Evolutionary conservation across 2,797 vertebrate species (phyloP), one percentile per base, ranked within the genome.

Genomic region (Jordanella pulchra): DNA sequence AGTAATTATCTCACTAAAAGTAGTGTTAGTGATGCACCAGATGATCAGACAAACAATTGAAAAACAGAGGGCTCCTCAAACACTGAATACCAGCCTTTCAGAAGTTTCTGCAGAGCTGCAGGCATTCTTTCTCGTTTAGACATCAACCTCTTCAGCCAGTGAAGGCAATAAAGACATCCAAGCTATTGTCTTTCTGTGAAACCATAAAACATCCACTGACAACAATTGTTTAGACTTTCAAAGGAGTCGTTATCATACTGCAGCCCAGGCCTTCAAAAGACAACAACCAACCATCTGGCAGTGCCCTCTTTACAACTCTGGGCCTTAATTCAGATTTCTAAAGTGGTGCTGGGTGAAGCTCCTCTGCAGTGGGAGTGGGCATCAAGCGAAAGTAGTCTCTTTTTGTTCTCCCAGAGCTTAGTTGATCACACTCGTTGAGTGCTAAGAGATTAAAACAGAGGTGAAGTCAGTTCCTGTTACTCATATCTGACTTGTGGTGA

Each of bases 121-220:
- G 55, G 53, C 65, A 32, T 50, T 74, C 23, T 65, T 56, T 64
- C 66, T 73, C 66, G 63, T 75, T 82, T 54, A 32, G 18, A 30
- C 73, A n/a, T 54, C 39, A 67, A 44, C 35, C 47, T 72, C 50
- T 66, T 77, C 67, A 54, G 13, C 61, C 51, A 78, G 72, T 25
- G 55, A 75, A 11, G 47, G 54, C 73, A 72, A 53, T 82, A 76
- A 85, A 89, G 80, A 66, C 77, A 70, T 77, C 71, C 27, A 5
- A 71, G 76, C 53, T 68, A 54, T 77, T 73, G 76, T 84, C 55
- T 80, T 44, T 35, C 47, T 7, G 61, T 53, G 66, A 76, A 45
- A 45, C 69, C 53, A 53, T 85, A 82, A 91, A 88, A 66, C 73
- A 78, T 32, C 35, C 47, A 63, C 35, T 65, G 84, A 69, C 80